Percentiles rank a stretch among this genome's conserved stretches.
Evolutionary conservation across 2,888 invertebrate genomes (phyloP).

Genomic region (Antheraea yamamai): DNA sequence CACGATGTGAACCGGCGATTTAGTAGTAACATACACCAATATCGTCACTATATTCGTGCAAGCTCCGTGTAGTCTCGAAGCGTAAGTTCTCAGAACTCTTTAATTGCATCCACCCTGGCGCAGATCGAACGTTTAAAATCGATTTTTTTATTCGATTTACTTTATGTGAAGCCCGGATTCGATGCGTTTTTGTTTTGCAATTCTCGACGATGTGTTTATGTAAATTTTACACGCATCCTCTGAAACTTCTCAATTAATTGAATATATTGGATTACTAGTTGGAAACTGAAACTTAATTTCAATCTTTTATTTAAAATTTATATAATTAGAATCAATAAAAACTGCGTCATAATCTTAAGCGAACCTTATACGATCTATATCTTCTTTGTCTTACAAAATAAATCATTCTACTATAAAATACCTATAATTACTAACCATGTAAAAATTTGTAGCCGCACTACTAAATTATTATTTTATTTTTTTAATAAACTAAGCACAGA

Average conservation of each 20-base stretch:
- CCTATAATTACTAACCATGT: no score
- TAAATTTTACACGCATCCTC: conserved; percentile 78
- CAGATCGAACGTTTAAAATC: conserved; percentile 80
- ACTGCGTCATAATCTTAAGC: no score
- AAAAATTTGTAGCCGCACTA: no score
- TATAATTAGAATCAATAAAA: not conserved
- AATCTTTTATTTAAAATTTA: not conserved
- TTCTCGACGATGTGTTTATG: conserved; percentile 76
- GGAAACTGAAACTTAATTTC: not conserved
- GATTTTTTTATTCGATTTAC: conserved; percentile 79
- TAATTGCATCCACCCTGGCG: conserved; percentile 77
- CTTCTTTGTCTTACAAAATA: no score
- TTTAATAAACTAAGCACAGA: not conserved
- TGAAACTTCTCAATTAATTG: conserved; percentile 80
- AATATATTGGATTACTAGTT: conserved; percentile 26
- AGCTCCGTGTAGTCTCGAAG: conserved; percentile 55
- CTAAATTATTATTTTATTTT: no score
- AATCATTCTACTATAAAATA: no score
- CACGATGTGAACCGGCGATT: conserved; percentile 22
- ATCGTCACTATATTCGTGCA: conserved; percentile 57
- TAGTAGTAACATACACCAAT: conserved; percentile 46
- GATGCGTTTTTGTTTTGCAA: conserved; percentile 69
- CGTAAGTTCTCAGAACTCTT: conserved; percentile 75
- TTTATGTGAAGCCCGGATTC: conserved; percentile 67
- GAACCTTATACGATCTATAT: no score